These are phyloP conservation scores for Periparus ater DNA, from an alignment of 2,797 vertebrate genomes.

Conservation along the genomic window DNA sequence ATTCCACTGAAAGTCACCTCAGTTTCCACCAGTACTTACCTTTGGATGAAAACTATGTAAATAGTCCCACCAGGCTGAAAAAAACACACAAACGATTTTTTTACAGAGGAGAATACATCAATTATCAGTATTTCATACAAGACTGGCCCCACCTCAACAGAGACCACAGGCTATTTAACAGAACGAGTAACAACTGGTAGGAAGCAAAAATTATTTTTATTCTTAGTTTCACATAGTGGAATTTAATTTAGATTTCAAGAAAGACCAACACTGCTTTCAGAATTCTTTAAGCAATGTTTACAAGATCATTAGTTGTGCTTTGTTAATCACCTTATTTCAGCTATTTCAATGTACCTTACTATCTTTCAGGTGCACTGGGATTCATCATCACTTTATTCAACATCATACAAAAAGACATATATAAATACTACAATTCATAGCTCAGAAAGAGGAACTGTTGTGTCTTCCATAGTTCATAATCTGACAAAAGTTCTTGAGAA, in stretches of 20 bases:
- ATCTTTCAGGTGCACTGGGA: background rate
- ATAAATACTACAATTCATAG: slow-evolving; percentile 56
- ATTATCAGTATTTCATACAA: background rate
- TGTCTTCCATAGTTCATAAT: background rate
- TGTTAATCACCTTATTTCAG: background rate
- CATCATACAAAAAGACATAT: background rate
- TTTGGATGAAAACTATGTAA: background rate
- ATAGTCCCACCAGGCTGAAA: background rate
- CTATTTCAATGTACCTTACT: background rate
- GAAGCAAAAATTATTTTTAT: slow-evolving; percentile 6
- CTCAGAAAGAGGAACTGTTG: background rate
- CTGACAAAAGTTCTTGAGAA: background rate
- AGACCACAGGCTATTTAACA: background rate
- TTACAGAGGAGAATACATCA: background rate
- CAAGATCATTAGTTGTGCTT: background rate
- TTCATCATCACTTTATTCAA: background rate
- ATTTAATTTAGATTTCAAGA: background rate
- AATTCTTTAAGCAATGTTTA: background rate
- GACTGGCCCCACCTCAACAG: background rate
- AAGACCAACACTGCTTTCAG: background rate
- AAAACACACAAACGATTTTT: background rate
- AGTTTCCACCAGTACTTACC: background rate
- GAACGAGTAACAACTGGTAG: background rate
- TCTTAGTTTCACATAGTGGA: background rate
- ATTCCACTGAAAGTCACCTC: background rate